A percentile compares a stretch with the other conserved stretches of the same genome.
phyloP scores from a whole-genome alignment of 2,888 invertebrate genomes.

The Phyto melanocephala region DNA sequence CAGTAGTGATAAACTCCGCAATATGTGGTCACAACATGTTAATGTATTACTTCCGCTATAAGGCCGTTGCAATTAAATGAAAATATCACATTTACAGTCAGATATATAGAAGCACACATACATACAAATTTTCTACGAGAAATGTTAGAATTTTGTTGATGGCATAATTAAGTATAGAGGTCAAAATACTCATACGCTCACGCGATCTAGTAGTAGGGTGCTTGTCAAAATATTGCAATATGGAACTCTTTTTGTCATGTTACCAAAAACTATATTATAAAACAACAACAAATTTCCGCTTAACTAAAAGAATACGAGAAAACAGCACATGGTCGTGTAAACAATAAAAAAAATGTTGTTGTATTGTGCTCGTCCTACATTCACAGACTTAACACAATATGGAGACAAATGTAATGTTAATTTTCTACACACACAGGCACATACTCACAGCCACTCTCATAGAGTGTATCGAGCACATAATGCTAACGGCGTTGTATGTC shows the following conservation, averaged over 20 bases:
- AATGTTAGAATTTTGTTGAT: background rate
- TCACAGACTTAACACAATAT: background rate
- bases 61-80: slow-evolving; percentile 15
- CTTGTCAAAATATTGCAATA: background rate
- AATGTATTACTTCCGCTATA: slow-evolving; percentile 36
- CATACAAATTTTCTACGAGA: background rate
- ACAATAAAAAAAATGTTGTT: slow-evolving; percentile 9
- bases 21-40: slow-evolving; percentile 24
- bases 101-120: background rate
- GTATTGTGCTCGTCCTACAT: background rate
- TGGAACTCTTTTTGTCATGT: background rate
- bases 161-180: background rate
- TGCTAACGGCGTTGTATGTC: slow-evolving; percentile 26
- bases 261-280: background rate
- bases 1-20: slow-evolving; percentile 5
- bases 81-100: slow-evolving; percentile 6
- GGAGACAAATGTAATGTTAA: slow-evolving; percentile 12
- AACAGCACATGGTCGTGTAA: slow-evolving; percentile 29
- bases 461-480: background rate
- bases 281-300: slow-evolving; percentile 25
- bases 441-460: background rate
- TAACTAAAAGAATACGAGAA: slow-evolving; percentile 27
- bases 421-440: background rate
- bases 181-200: background rate
- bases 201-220: background rate